Conservation (phyloP, 2,797 vertebrate species). For the Cyclura pinguis region DNA sequence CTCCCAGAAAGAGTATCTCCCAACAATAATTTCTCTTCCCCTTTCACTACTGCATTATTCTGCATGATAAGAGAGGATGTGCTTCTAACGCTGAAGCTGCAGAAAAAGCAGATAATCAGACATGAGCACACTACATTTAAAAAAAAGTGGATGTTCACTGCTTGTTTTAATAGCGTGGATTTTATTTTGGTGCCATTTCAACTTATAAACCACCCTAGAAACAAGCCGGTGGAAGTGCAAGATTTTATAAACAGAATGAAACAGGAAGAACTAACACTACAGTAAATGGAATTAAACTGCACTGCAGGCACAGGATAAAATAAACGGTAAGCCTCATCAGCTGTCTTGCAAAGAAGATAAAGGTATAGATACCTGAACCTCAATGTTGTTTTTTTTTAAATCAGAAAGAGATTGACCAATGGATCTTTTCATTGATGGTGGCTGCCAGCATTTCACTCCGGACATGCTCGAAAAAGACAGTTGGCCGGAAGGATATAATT, state of each 20-base stretch:
- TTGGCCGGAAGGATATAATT: slow-evolving; percentile 16
- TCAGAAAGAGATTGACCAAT: background rate
- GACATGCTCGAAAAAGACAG: background rate
- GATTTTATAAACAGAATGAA: background rate
- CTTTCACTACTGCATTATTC: too few species aligned
- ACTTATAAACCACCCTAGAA: background rate
- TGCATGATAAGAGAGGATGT: background rate
- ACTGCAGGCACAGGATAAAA: background rate
- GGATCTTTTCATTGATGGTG: background rate
- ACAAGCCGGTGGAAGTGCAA: background rate
- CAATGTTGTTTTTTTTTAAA: background rate
- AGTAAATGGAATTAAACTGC: background rate
- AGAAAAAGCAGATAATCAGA: background rate
- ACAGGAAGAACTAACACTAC: background rate
- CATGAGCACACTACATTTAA: too few species aligned
- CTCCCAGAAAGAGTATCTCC: background rate
- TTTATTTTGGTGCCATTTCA: background rate
- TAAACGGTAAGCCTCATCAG: background rate
- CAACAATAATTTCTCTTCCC: background rate
- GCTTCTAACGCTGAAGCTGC: background rate
- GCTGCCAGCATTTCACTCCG: background rate
- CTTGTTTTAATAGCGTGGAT: background rate
- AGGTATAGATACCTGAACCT: background rate
- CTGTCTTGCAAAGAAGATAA: background rate
- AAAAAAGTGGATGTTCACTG: background rate